Base-by-base conservation (phyloP, 1,140 invertebrate species). In the Theocolax elegans region DNA sequence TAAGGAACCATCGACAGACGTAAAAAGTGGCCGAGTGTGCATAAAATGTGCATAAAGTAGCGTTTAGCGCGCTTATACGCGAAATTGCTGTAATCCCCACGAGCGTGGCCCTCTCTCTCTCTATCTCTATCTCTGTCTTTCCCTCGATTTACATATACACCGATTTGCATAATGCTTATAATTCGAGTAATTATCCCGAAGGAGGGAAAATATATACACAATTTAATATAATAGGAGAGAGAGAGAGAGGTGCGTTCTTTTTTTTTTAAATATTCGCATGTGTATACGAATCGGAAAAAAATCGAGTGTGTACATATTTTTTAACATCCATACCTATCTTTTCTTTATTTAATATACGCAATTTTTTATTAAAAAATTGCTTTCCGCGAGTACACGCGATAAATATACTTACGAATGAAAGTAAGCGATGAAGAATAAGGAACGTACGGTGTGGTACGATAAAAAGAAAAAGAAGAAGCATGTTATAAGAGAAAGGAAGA, bases 141-240 rank as follows among this genome's bases (percentile, higher is more conserved):
- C 51, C 35, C 59, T 35, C 64, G 40, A 86, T 86, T 85, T 85
- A 82, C 84, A 86, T 83, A 83, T n/a, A n/a, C n/a, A n/a, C 62
- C 77, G 77, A 86, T 86, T 86, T 86, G 80, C 83, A 85, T 85
- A 86, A 86, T 84, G 82, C 80, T 79, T 82, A 84, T 86, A 86
- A 86, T 85, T 85, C 84, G 80, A 84, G 83, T 83, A 85, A 86
- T 86, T 86, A 86, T 84, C 79, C 81, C 53, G 80, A 10, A 80
- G 80, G 80, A 83, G 84, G n/a, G n/a, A n/a, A n/a, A n/a, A n/a
- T n/a, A 85, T 85, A 84, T 85, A 85, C 84, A 85, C 83, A 84
- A 85, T 85, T 85, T 85, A 81, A 83, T 84, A 83, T 84, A 84
- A 85, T 85, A 78, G 82, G 73, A 77, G 79, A 82, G n/a, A n/a